Base-by-base conservation (phyloP, 2,797 vertebrate genomes). In the Lophius americanus region DNA sequence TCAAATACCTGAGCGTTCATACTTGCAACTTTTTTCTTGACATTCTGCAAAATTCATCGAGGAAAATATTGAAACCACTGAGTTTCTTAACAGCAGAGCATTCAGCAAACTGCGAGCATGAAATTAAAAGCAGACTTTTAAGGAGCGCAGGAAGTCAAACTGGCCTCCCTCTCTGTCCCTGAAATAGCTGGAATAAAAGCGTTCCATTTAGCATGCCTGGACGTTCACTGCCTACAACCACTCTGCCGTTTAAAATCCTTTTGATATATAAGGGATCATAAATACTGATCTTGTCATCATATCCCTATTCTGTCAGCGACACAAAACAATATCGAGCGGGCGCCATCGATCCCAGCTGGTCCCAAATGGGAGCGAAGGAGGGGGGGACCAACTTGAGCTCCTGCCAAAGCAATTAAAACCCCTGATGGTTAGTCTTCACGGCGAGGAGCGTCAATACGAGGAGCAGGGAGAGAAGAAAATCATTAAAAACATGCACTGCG, bases 361-460 rank as follows among this genome's bases (percentile, higher is more conserved):
- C 75, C 78, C 69, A 74, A 82, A 88, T 81, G 82, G 72, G 80
- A 64, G 72, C 67, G 23, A 23, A 23, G 23, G 23, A 23, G 23
- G 23, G 37, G 64, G 66, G 78, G 78, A 57, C 68, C 60, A 53
- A 75, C 64, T 73, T 70, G 64, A 64, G 70, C 61, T 77, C 37
- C 64, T 63, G 87, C 84, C 86, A 84, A 89, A 68, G 76, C 83
- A 79, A 90, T 89, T 90, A 90, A 85, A 83, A 64, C 54, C 53
- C 71, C 57, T 4, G 12, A n/a, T 10, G 60, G 62, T 74, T 83
- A 65, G 76, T 79, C 71, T 83, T 73, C 51, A 47, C 33, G 48
- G 59, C 51, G 48, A 32, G 3, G 51, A 35, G 43, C 47, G 58
- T 79, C 68, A 72, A 74, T 79, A 71, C 10, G 32, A 68, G 67